Conservation (phyloP, 1,140 invertebrate species). For the Macrotrachela quadricornifera region DNA sequence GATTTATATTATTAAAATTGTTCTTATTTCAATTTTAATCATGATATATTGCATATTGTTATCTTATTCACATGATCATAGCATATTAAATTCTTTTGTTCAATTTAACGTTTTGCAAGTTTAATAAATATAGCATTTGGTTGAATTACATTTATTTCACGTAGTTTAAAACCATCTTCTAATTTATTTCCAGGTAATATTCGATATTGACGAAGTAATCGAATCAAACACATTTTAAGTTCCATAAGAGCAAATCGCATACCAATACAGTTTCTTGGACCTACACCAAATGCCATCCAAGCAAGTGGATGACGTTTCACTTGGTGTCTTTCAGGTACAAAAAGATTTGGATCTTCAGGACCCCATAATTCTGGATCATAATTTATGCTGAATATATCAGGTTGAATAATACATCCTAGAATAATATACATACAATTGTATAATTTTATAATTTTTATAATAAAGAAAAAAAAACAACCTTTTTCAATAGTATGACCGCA, state of each 20-base stretch:
- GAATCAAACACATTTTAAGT: slow-evolving; percentile 16
- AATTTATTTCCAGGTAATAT: too few species aligned
- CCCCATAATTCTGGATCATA: slow-evolving; percentile 21
- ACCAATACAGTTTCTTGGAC: slow-evolving; percentile 27
- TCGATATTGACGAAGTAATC: not conserved
- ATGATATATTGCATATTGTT: too few species aligned
- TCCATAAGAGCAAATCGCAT: slow-evolving; percentile 23
- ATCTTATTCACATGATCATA: too few species aligned
- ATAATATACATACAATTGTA: slow-evolving; percentile 16
- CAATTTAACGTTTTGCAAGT: too few species aligned
- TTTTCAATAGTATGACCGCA: slow-evolving; percentile 18
- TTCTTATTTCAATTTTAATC: too few species aligned
- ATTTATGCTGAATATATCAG: slow-evolving; percentile 24
- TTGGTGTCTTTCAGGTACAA: slow-evolving; percentile 14
- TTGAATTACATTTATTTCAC: too few species aligned
- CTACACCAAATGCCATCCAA: slow-evolving; percentile 24
- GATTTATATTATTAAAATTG: too few species aligned
- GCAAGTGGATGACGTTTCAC: slow-evolving; percentile 14
- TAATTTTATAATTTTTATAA: slow-evolving; percentile 15
- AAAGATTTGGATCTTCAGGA: slow-evolving; percentile 13
- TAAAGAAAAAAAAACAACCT: slow-evolving; percentile 17
- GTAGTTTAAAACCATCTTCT: too few species aligned
- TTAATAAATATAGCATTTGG: too few species aligned
- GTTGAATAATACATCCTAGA: slow-evolving; percentile 19
- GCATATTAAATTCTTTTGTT: too few species aligned